Conservation (phyloP, 2,113 vertebrate genomes). For the Nesoenas mayeri region DNA sequence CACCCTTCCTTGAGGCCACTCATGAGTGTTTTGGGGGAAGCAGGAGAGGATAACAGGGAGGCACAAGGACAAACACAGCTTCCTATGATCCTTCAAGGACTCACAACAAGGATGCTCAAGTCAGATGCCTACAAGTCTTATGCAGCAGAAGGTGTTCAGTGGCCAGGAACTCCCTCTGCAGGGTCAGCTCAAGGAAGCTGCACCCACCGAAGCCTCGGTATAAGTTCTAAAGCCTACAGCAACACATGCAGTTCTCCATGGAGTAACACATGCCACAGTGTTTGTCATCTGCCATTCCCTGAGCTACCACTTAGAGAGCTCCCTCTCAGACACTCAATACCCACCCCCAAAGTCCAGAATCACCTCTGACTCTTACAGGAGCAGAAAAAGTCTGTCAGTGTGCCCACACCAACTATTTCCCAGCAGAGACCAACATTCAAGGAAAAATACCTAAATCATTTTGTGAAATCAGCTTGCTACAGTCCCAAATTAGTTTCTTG, state of each 20-base stretch:
- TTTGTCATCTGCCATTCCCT: neutral
- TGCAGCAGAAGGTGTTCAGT: neutral
- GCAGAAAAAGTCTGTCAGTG: neutral
- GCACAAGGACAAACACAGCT: neutral
- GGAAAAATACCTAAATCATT: neutral
- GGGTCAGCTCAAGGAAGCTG: neutral
- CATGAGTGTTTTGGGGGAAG: neutral
- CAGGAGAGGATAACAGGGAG: neutral
- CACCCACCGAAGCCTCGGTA: neutral
- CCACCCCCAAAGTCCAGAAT: neutral
- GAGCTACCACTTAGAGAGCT: neutral
- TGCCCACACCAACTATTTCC: neutral
- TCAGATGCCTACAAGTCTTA: neutral
- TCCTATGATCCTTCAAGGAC: neutral
- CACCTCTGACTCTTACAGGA: neutral
- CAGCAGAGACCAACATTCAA: neutral
- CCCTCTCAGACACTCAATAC: neutral
- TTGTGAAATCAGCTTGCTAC: neutral
- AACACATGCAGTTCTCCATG: fast-evolving
- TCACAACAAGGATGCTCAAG: neutral
- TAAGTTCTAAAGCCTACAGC: neutral
- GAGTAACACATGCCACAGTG: fast-evolving
- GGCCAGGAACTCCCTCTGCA: neutral
- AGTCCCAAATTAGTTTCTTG: fast-evolving
- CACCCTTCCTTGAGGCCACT: neutral